Base-by-base conservation (phyloP, 2,797 vertebrate species). In the Anabacerthia variegaticeps region DNA sequence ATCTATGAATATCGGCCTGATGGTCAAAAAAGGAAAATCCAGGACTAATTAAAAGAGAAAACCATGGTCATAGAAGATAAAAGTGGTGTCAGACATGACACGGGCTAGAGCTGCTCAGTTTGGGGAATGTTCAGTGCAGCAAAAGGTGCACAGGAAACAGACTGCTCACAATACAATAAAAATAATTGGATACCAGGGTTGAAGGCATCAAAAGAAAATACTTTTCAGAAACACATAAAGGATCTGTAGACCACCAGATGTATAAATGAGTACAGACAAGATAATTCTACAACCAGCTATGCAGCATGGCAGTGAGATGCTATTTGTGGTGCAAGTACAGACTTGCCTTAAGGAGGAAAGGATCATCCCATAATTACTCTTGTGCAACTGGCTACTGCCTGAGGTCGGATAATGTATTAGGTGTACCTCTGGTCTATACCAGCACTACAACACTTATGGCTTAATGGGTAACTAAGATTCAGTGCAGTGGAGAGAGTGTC, bases 321-420 rank as follows among this genome's bases (percentile, higher is more conserved):
- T 69, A 58, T 27, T 87, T 55, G 82, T 88, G 79, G 26, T 80
- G 56, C 63, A 55, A 66, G 34, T 19, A 66, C 49, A 39, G 34
- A 49, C 73, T 58, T 55, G 46, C 24, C 59, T 63, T 15, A 14
- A 74, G 30, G 67, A 87, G 20, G 34, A 83, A 79, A 85, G 36
- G 59, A 67, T 30, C 48, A 88, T 24, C 13, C 56, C 11, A 6
- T 22, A 59, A 75, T 54, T 28, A 44, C 16, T 66, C 32, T 18
- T 65, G 39, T n/a, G 21, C 71, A 82, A 37, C 20, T 23, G 48
- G 59, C 28, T 56, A 21, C 16, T 55, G 39, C 16, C 61, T 74
- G 41, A 66, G 0, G 10, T 5, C 10, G 7, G 43, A 18, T 14
- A 39, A 44, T 1, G 5, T 4, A 36, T 18, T 8, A 41, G 36